Percentiles rank a stretch among this genome's conserved stretches.
phyloP scores from a whole-genome alignment of 37 sponge, comb jelly and placozoan genomes.

The Cladorhizidae sp. region DNA sequence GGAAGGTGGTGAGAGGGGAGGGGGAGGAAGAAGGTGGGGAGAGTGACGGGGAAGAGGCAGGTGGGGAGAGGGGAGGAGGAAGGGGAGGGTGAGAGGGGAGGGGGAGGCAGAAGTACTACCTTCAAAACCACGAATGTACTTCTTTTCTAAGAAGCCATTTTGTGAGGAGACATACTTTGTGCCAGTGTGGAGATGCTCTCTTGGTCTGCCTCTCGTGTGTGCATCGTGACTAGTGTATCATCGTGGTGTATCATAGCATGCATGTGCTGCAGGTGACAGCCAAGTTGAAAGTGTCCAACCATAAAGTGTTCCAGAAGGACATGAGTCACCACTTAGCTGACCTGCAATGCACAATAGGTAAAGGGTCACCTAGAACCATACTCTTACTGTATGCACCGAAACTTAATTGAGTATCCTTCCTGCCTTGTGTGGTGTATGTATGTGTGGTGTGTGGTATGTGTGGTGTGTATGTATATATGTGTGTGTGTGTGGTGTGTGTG shows the following conservation, averaged over 20 bases:
- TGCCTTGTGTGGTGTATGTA: neutral
- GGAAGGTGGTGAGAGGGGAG: no score
- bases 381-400: neutral
- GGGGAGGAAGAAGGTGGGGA: no score
- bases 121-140: no score
- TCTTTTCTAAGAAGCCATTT: neutral
- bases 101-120: no score
- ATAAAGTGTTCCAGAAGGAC: slow-evolving; percentile 54
- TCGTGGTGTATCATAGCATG: neutral
- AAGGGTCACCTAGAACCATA: neutral
- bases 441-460: neutral
- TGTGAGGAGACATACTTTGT: no score
- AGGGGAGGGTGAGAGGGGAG: no score
- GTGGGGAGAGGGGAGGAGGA: no score
- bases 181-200: no score
- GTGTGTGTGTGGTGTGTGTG: neutral
- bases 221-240: neutral
- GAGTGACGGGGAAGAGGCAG: no score
- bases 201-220: neutral
- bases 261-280: slow-evolving; percentile 33
- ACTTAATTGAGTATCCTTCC: no score
- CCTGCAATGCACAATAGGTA: slow-evolving; percentile 48
- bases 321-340: slow-evolving; percentile 47
- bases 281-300: slow-evolving; percentile 58
- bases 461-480: neutral